phyloP scores from a whole-genome alignment of 2,113 vertebrate genomes.

The Gorsachius goisagi region DNA sequence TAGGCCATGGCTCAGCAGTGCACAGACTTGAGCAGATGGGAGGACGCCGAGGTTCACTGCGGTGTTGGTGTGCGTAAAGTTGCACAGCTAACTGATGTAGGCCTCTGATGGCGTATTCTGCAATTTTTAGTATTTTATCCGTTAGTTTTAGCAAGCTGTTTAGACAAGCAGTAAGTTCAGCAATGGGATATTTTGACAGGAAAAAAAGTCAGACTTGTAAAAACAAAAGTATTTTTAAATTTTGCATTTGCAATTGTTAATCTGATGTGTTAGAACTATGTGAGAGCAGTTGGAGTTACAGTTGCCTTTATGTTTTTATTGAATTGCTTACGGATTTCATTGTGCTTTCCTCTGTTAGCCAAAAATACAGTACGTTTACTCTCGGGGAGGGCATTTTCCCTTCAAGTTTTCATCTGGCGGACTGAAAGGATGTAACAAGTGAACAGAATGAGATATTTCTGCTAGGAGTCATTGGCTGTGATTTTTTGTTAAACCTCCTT shows the following conservation, averaged over 20 bases:
- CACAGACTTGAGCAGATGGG: not conserved
- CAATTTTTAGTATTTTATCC: not conserved
- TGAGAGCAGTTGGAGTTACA: not conserved
- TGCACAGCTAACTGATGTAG: not conserved
- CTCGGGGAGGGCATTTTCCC: not conserved
- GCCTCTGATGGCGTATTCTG: not conserved
- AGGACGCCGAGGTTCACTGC: not conserved
- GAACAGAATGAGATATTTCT: not conserved
- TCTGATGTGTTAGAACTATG: not conserved
- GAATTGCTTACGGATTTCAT: not conserved
- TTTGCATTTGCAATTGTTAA: not conserved
- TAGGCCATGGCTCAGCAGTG: not conserved
- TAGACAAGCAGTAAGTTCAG: not conserved
- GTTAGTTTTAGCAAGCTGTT: not conserved
- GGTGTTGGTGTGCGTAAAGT: accelerated
- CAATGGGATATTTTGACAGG: not conserved
- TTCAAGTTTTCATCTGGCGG: not conserved
- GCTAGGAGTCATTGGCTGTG: not conserved
- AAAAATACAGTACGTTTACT: not conserved
- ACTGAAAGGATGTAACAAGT: not conserved
- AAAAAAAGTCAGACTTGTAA: not conserved
- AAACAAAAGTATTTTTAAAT: not conserved
- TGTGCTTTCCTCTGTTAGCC: not conserved
- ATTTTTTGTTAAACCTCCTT: not conserved
- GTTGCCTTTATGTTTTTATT: not conserved